Evolutionary conservation across 1,140 invertebrate genomes (phyloP).

Genomic region (Zaprionus camerounensis): DNA sequence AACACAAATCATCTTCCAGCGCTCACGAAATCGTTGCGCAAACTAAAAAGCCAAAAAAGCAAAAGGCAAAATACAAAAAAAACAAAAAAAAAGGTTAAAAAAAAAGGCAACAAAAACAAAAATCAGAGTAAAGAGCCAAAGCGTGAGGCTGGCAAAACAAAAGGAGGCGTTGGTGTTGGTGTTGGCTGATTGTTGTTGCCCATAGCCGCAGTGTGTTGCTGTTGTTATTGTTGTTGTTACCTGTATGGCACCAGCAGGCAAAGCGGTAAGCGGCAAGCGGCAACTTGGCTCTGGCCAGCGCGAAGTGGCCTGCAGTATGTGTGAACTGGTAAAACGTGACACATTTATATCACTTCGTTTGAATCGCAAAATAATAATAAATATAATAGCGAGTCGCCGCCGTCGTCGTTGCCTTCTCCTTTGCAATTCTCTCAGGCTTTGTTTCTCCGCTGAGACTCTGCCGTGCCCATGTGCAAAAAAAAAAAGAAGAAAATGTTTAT

Average conservation of each 20-base stretch:
- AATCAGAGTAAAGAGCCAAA: conserved; percentile 75
- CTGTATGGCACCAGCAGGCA: conserved; percentile 51
- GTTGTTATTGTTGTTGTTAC: conserved; percentile 49
- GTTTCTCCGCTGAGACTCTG: conserved; percentile 31
- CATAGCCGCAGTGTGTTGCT: background rate
- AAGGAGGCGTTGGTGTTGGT: conserved; percentile 83
- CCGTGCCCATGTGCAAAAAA: conserved; percentile 67
- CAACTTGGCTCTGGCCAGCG: conserved; percentile 34
- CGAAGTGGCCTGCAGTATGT: conserved; percentile 64
- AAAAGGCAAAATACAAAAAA: conserved; percentile 46
- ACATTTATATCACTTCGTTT: conserved; percentile 83
- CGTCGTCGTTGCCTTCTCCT: conserved; percentile 28
- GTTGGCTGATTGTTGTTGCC: conserved; percentile 74
- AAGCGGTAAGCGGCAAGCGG: background rate
- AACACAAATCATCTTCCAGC: conserved; percentile 83
- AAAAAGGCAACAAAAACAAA: conserved; percentile 51
- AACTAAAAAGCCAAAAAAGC: conserved; percentile 64
- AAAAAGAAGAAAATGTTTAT: conserved; percentile 25
- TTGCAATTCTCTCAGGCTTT: conserved; percentile 55
- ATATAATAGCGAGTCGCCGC: conserved; percentile 73
- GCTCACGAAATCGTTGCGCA: conserved; percentile 83
- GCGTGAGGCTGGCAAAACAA: conserved; percentile 80
- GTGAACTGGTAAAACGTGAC: conserved; percentile 82
- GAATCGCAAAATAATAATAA: conserved; percentile 83
- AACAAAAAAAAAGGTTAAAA: conserved; percentile 10